Evolutionary conservation across 2,113 vertebrate species (phyloP), one percentile per base, ranked within the genome.

Genomic region (Talpa occidentalis): DNA sequence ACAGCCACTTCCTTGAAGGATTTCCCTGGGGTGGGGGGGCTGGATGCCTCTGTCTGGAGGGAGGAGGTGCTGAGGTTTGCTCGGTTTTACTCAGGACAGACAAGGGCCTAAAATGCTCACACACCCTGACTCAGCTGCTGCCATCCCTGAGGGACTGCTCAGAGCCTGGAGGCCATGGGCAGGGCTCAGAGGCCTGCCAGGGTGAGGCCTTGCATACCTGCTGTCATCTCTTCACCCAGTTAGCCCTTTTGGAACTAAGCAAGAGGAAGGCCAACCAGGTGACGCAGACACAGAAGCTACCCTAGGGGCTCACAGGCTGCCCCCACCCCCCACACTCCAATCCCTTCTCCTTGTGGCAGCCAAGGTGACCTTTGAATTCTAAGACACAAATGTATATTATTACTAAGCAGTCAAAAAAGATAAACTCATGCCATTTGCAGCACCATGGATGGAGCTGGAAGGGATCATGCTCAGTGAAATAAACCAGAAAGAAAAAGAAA

Each of bases 41-140:
- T 42, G 17, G 56, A 52, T 16, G 16, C 7, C 62, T 49, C 84
- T 72, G 16, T 37, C 32, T 82, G 15, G 14, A 30, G n/a, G 88
- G 32, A 28, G 66, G 59, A 49, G 32, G n/a, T 19, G 0, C 0
- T 6, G 2, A 81, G 12, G n/a, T n/a, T n/a, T n/a, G n/a, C n/a
- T n/a, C n/a, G n/a, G n/a, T n/a, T 83, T 62, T 42, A 54, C 66
- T 81, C 80, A 5, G 8, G 42, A 93, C 10, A 35, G 78, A 87
- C 4, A 30, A 49, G 17, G 79, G 42, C 32, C 60, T 14, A 21
- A 77, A 59, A 24, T 10, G 22, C n/a, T n/a, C 2, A 0, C 35
- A 26, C n/a, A 69, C 54, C 59, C 74, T 30, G 14, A 42, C 37
- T 78, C 16, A 26, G 56, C 3, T 14, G 37, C 49, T 85, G 88